Evolutionary conservation across 2,113 vertebrate genomes (phyloP).

Genomic region (Anseranas semipalmata): DNA sequence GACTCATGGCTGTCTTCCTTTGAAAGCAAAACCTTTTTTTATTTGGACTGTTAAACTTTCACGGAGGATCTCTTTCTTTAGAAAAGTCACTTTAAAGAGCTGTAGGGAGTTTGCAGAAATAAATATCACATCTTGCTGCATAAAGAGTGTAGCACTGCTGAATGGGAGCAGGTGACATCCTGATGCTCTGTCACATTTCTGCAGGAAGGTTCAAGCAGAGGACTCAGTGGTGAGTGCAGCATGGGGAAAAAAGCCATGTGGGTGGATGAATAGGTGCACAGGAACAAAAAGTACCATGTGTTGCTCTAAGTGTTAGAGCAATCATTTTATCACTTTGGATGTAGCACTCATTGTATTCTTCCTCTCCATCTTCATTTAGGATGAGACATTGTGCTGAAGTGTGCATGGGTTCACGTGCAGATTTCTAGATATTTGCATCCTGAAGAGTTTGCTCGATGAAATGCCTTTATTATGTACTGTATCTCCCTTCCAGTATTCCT

Average conservation of each 20-base stretch:
- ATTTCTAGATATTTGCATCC: background rate
- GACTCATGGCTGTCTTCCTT: background rate
- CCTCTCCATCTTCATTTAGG: background rate
- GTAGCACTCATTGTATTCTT: background rate
- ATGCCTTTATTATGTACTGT: background rate
- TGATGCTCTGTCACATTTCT: background rate
- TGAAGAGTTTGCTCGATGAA: background rate
- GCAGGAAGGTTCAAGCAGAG: background rate
- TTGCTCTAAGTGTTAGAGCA: constrained; percentile 16
- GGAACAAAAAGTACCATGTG: constrained; percentile 19
- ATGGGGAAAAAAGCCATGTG: background rate
- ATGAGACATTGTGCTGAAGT: background rate
- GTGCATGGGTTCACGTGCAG: background rate
- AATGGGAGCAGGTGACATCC: background rate
- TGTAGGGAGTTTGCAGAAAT: background rate
- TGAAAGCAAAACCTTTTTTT: background rate
- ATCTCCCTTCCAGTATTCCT: background rate
- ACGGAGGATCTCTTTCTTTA: background rate
- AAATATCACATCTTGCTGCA: background rate
- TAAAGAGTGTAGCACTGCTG: background rate
- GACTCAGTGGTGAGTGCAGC: background rate
- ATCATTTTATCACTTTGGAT: constrained; percentile 27
- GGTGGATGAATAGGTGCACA: constrained; percentile 50
- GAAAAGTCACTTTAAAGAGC: background rate
- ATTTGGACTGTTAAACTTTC: background rate